Base-by-base conservation (phyloP, 2,888 invertebrate species). In the Crioceris asparagi region DNA sequence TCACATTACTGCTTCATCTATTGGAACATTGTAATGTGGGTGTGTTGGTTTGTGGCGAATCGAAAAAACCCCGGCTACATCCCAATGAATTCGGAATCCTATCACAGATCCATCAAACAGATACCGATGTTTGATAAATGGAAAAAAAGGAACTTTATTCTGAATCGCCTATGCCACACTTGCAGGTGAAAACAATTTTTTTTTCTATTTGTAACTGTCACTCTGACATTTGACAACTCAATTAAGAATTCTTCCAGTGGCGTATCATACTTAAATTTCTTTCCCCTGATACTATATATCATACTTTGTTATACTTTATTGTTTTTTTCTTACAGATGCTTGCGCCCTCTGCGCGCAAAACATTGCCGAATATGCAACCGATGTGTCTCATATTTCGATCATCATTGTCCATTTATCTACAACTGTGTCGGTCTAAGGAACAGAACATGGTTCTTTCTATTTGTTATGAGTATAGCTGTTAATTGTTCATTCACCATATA, bases 371-470 rank as follows among this genome's bases (percentile, higher is more conserved):
- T 90, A 36, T 93, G 92, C 66, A 90, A 91, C 59, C 51, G 66
- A 46, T 80, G 80, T 57, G 77, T 81, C 5, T 72, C 73, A 2
- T 87, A 90, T 60, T 91, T 92, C 57, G 92, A 93, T 61, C 92
- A 93, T 64, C 92, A 93, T 61, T 93, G 93, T 60, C 92, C 92
- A 0, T 93, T 92, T 60, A 90, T 93, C 52, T 88, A 91, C 65
- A 93, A 93, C 61, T 93, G 93, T 61, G 88, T 93, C 12, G 93
- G 93, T 1, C 70, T 91, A 25, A 76, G 83, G 41, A 93, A 93
- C 66, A 77, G 92, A 55, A 85, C 87, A 72, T 92, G 91, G 90
- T 92, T 92, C 68, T 85, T 88, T 60, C 65, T 87, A 37, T 91
- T 91, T 60, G 86, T 90, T 1, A 75, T 85, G 71, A 83, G 85